Evolutionary conservation across 1,140 invertebrate genomes (phyloP), one percentile per base, ranked within the genome.

Genomic region (Onthophagus taurus): DNA sequence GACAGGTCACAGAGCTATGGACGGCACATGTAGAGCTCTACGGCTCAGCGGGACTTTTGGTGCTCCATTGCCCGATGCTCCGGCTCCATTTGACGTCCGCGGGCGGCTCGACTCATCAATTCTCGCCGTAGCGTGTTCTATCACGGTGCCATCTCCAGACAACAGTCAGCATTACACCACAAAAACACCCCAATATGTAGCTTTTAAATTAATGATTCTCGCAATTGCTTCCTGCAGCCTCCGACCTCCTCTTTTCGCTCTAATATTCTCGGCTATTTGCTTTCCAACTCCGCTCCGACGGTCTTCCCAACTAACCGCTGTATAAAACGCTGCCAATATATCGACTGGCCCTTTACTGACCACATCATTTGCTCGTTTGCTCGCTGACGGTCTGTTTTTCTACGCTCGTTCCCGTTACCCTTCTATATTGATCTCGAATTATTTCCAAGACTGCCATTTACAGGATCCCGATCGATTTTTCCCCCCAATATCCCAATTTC

Each of bases 161-260:
- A 62, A 61, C 57, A 64, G 54, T 64, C 60, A 64, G 60, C 61
- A 62, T 60, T 62, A 62, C 61, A 58, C 57, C 59, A 60, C 61
- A 64, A 64, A 64, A 64, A 64, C 61, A 62, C 54, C 54, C 61
- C 61, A 62, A 64, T 64, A 64, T 62, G 61, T 64, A 62, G 60
- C 60, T 61, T 61, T 64, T 61, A 64, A 64, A 64, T 64, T 64
- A 64, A 64, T 64, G 61, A 64, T 62, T 53, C 57, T 55, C 49
- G 57, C 59, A 61, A 62, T 63, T 61, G 57, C 61, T 61, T 61
- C 56, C 59, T 60, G 57, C n/a, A n/a, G n/a, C n/a, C n/a, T n/a
- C 51, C 54, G 44, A 50, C 19, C 19, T 54, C 53, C 54, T 51
- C 49, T 50, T 54, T 54, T 52, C 50, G 49, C 50, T 49, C 43